Conservation (phyloP, 2,797 vertebrate genomes). For the Huso huso region DNA sequence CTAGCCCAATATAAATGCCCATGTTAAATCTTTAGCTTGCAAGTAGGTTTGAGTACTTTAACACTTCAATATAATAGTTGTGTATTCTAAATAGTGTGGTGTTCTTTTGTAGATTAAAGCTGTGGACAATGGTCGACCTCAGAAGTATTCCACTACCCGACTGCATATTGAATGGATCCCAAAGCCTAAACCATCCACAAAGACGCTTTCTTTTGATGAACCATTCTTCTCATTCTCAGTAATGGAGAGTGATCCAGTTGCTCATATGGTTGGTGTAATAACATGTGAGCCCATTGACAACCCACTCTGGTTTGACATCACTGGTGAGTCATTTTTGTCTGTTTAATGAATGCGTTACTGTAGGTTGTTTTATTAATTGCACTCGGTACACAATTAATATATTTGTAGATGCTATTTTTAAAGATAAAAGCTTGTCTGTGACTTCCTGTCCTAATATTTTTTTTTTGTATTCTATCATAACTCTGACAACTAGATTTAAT, state of each 20-base stretch:
- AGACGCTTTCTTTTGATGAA: conserved; percentile 82
- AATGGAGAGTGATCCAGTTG: conserved; percentile 92
- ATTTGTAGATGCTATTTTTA: too few relatives aligned
- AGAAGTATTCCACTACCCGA: conserved; percentile 84
- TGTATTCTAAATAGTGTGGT: not conserved
- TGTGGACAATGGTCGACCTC: conserved; percentile 92
- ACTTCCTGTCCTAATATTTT: too few relatives aligned
- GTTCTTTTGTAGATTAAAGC: conserved; percentile 80
- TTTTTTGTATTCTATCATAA: too few relatives aligned
- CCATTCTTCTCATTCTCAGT: conserved; percentile 81
- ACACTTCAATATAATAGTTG: not conserved
- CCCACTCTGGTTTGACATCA: conserved; percentile 93
- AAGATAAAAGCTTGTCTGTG: too few relatives aligned
- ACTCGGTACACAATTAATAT: too few relatives aligned
- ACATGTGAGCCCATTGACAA: conserved; percentile 75
- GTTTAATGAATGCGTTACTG: too few relatives aligned
- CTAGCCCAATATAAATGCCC: too few relatives aligned
- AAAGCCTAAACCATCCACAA: conserved; percentile 64
- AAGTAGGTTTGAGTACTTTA: too few relatives aligned
- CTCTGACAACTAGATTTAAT: too few relatives aligned
- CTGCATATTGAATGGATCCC: conserved; percentile 95
- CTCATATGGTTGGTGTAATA: conserved; percentile 94
- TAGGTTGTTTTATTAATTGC: too few relatives aligned
- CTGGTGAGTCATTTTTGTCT: conserved; percentile 56
- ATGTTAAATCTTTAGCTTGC: too few relatives aligned